Conservation (phyloP, 2,113 vertebrate genomes). For the Gadus chalcogrammus region DNA sequence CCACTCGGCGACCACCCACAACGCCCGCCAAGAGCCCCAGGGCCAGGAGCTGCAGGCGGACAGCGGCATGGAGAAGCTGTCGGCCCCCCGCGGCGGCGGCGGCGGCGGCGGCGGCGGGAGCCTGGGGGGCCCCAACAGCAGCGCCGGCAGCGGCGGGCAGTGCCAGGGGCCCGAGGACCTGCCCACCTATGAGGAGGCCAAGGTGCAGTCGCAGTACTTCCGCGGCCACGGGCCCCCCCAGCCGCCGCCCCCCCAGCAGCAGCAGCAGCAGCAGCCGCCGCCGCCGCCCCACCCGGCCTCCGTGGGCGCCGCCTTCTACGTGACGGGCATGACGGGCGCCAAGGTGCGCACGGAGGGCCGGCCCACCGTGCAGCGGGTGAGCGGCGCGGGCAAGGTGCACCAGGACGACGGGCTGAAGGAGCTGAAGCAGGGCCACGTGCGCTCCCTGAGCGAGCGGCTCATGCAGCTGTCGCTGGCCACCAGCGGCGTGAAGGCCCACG, state of each 20-base stretch:
- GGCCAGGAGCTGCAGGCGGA: constrained; percentile 97
- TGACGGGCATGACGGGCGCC: constrained; percentile 83
- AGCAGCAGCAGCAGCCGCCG: constrained; percentile 52
- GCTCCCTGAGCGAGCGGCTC: constrained; percentile 92
- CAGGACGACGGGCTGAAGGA: constrained; percentile 97
- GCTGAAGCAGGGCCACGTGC: constrained; percentile 97
- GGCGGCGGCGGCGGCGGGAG: constrained; percentile 21
- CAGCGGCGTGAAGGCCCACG: constrained; percentile 92
- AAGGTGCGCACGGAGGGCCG: constrained; percentile 96
- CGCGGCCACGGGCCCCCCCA: constrained; percentile 78
- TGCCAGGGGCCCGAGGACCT: constrained; percentile 79
- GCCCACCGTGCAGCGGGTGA: constrained; percentile 86
- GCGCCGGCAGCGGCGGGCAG: constrained; percentile 76
- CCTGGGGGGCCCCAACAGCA: constrained; percentile 59
- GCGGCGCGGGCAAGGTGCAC: constrained; percentile 83
- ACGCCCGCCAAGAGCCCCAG: constrained; percentile 95
- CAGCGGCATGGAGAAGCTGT: constrained; percentile 89
- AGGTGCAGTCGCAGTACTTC: constrained; percentile 98
- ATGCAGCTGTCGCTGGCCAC: constrained; percentile 98
- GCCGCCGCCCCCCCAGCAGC: constrained; percentile 56
- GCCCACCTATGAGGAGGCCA: constrained; percentile 96
- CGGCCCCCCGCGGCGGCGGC: constrained; percentile 66
- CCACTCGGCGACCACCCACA: constrained; percentile 83
- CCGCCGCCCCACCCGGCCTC: constrained; percentile 64
- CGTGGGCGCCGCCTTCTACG: constrained; percentile 78